Evolutionary conservation across 2,113 vertebrate species (phyloP).

Genomic region (Coracopsis vasa): DNA sequence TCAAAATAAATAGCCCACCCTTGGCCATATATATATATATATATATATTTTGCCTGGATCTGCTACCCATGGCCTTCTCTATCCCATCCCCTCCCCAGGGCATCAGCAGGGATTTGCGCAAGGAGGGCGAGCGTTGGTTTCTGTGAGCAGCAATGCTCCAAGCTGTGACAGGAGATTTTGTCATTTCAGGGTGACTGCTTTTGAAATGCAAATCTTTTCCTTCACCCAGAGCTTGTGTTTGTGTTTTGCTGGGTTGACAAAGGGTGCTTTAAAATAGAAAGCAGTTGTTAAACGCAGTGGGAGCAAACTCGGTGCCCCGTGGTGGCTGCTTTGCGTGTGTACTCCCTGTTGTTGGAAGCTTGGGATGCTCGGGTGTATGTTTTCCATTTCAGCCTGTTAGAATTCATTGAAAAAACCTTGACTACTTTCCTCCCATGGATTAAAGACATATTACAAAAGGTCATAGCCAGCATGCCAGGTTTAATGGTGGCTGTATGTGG

Average conservation of each 20-base stretch:
- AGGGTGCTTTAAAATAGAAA: rapidly evolving
- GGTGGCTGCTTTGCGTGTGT: rapidly evolving
- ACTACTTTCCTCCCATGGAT: background rate
- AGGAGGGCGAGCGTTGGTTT: background rate
- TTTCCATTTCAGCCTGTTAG: background rate
- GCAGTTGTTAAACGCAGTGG: background rate
- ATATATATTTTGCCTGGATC: background rate
- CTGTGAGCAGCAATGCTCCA: rapidly evolving
- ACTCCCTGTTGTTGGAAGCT: background rate
- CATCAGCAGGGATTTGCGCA: background rate
- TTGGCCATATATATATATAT: background rate
- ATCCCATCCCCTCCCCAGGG: background rate
- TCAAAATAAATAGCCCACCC: background rate
- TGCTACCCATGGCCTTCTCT: background rate
- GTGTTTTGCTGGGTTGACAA: background rate
- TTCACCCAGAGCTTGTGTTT: background rate
- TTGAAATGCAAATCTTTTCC: background rate
- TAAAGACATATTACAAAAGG: background rate
- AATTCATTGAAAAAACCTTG: background rate
- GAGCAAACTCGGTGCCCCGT: rapidly evolving
- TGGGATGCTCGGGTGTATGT: rapidly evolving
- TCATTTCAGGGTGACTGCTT: background rate
- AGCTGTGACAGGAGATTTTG: background rate
- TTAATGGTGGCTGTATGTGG: background rate
- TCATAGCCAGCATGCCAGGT: background rate